Evolutionary conservation across 1,140 invertebrate species (phyloP), one percentile per base, ranked within the genome.

Genomic region (Pseudoatta argentina): DNA sequence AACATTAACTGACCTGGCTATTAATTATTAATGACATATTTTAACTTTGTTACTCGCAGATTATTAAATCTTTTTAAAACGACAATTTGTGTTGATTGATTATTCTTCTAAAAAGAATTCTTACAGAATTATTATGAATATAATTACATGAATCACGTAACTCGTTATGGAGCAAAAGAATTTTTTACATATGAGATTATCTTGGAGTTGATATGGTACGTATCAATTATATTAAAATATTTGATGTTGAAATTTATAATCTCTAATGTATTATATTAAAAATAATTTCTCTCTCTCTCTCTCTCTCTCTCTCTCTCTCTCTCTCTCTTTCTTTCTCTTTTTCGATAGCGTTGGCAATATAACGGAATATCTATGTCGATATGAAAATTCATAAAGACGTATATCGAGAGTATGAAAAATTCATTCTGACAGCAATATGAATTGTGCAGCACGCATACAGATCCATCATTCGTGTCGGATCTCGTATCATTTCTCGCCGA

Each of bases 1-100:
- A 69, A 69, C 66, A 6, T 69, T 39, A 69, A 34, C 39, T 24
- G n/a, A 67, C 18, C 39, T 24, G n/a, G 44, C 18, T 7, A 30
- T 69, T 48, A 21, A 69, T 69, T 69, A 69, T 69, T 69, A 69
- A 69, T 69, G 48, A 34, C 39, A 48, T 24, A 69, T 48, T 69
- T 69, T 24, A 48, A 48, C 66, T 69, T 48, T 48, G 66, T 69
- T 69, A 69, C 63, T 67, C 66, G 34, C 39, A 48, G 27, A 48
- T 69, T 69, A 48, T 69, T 48, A 48, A 69, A 69, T 48, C 39
- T 69, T 69, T 69, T 69, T 69, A 48, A 24, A 48, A 69, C 48
- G 21, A 69, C 48, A 69, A 69, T 48, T 69, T 16, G 5, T 39
- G 39, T 16, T 69, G 66, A 69, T 69, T 24, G 39, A 69, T 69